Percentiles rank a stretch among this genome's conserved stretches.
phyloP scores from a whole-genome alignment of 2,113 vertebrate genomes.

The Leucopsar rothschildi region DNA sequence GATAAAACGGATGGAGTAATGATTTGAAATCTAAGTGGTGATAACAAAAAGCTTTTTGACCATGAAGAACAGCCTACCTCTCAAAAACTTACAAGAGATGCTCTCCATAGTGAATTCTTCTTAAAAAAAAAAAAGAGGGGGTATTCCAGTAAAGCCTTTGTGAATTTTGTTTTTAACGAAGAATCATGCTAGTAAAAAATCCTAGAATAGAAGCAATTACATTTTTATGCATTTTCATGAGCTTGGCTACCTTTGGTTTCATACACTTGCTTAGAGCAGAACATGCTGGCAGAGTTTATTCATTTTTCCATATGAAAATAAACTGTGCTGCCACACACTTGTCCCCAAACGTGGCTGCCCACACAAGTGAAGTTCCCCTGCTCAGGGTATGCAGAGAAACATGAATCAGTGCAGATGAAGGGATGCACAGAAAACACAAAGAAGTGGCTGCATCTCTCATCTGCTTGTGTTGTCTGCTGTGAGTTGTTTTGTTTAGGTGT shows the following conservation, averaged over 20 bases:
- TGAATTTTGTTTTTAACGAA: not conserved
- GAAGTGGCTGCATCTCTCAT: not conserved
- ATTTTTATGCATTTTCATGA: not conserved
- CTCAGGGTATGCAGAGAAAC: not conserved
- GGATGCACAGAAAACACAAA: not conserved
- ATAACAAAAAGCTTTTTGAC: not conserved
- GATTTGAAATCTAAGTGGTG: not conserved
- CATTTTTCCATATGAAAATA: conserved; percentile 15
- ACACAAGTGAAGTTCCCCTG: not conserved
- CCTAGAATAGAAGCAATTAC: not conserved
- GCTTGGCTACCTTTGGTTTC: conserved; percentile 34
- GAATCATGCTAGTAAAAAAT: not conserved
- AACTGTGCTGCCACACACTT: not conserved
- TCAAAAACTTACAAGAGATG: not conserved
- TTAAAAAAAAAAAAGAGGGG: not conserved
- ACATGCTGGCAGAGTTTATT: conserved; percentile 16
- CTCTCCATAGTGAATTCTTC: not conserved
- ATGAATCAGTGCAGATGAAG: not conserved
- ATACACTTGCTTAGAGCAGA: not conserved
- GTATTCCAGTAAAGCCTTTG: not conserved
- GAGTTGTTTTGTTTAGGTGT: not conserved
- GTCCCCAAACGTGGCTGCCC: conserved; percentile 7
- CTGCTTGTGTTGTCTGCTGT: not conserved
- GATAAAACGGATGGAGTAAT: not conserved
- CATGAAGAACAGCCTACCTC: not conserved